Evolutionary conservation across 2,113 vertebrate species (phyloP).

Genomic region (Lates calcarifer): DNA sequence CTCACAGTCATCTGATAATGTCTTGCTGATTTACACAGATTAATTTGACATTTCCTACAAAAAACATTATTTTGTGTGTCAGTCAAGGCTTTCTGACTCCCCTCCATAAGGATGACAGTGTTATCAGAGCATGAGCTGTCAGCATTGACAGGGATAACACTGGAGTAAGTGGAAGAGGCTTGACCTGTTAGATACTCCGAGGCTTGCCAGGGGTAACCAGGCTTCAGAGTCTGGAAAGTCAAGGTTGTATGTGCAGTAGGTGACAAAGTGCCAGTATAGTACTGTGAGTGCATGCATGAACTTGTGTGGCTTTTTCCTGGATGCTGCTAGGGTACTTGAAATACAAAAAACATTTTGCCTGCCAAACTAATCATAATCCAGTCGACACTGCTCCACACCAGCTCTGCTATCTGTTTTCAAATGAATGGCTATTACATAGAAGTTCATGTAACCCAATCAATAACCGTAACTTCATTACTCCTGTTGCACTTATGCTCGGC

Average conservation of each 20-base stretch:
- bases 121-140: conserved; percentile 45
- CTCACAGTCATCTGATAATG: conserved; percentile 1
- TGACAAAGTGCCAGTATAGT: conserved; percentile 21
- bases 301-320: conserved; percentile 31
- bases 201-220: conserved; percentile 30
- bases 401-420: conserved; percentile 67
- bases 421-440: conserved; percentile 71
- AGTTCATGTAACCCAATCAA: conserved; percentile 81
- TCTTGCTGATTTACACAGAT: background rate
- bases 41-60: conserved; percentile 10
- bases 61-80: conserved; percentile 22
- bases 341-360: conserved; percentile 53
- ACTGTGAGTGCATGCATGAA: conserved; percentile 10
- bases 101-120: conserved; percentile 11
- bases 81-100: conserved; percentile 21
- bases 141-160: conserved; percentile 52
- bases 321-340: conserved; percentile 37
- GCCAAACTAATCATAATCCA: conserved; percentile 57
- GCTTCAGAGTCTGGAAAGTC: conserved; percentile 20
- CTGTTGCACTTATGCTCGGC: conserved; percentile 76
- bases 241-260: conserved; percentile 5
- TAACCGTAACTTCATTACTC: conserved; percentile 83
- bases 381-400: conserved; percentile 30
- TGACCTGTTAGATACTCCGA: conserved; percentile 40
- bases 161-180: conserved; percentile 42